phyloP scores from a whole-genome alignment of 2,888 invertebrate genomes.

The Troglohyphantes excavatus region DNA sequence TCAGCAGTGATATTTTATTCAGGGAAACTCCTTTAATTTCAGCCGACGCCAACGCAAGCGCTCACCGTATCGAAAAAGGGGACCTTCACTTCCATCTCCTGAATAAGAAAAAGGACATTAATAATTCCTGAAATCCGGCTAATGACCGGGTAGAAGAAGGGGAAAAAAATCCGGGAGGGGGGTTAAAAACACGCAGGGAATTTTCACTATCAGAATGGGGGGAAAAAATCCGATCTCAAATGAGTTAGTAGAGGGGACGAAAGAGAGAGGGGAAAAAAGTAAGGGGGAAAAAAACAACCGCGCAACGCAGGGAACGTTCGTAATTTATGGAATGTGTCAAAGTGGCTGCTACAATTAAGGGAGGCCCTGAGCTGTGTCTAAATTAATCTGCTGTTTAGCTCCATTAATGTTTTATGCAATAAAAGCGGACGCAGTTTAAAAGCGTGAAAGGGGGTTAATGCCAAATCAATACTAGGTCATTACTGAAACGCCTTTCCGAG shows the following conservation, averaged over 20 bases:
- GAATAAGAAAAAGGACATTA: conserved; percentile 69
- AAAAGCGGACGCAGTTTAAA: conserved; percentile 76
- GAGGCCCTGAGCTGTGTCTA: conserved; percentile 73
- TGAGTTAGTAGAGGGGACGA: conserved; percentile 11
- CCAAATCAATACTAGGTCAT: conserved; percentile 77
- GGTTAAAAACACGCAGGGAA: conserved; percentile 46
- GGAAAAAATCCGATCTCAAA: conserved; percentile 18
- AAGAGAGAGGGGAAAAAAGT: conserved; percentile 18
- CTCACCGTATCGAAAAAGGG: conserved; percentile 20
- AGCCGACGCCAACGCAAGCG: conserved; percentile 53
- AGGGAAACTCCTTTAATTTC: neutral
- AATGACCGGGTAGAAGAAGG: conserved; percentile 63
- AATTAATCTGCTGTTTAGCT: conserved; percentile 79
- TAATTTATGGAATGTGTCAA: conserved; percentile 78
- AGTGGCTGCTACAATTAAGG: conserved; percentile 78
- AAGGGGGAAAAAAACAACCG: conserved; percentile 26
- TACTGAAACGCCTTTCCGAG: conserved; percentile 61
- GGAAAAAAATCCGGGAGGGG: conserved; percentile 36
- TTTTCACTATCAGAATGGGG: conserved; percentile 10
- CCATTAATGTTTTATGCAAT: conserved; percentile 79
- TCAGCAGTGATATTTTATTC: neutral
- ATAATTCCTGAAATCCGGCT: conserved; percentile 74
- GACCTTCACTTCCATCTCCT: conserved; percentile 39
- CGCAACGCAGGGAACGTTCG: conserved; percentile 35
- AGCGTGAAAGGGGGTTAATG: conserved; percentile 78